Conservation (phyloP, 2,797 vertebrate genomes). For the Notolabrus celidotus region DNA sequence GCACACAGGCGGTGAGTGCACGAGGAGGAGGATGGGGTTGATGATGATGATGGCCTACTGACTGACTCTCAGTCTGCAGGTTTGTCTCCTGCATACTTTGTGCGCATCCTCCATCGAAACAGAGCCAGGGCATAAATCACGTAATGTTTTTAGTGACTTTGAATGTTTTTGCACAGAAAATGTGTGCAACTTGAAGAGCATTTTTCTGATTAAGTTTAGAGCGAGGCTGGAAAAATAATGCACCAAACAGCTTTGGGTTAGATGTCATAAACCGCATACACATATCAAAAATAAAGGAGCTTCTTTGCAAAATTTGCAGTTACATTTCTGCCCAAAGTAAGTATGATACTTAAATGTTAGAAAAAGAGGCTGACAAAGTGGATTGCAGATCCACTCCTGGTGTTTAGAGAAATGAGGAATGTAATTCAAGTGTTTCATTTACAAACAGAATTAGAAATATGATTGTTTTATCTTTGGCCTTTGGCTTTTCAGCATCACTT, state of each 20-base stretch:
- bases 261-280: no score
- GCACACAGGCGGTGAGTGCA: conserved; percentile 53
- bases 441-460: neutral
- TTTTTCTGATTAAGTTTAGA: neutral
- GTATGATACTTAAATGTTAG: neutral
- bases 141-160: neutral
- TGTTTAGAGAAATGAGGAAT: neutral
- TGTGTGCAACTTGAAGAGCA: neutral
- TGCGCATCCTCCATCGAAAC: conserved; percentile 19
- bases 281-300: no score
- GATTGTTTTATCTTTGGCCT: conserved; percentile 3
- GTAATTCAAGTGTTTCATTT: neutral
- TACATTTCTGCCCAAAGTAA: no score
- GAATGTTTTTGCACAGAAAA: neutral
- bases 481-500: neutral
- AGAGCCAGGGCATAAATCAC: neutral
- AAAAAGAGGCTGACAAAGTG: neutral
- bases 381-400: neutral
- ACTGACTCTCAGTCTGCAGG: conserved; percentile 58
- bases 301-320: no score
- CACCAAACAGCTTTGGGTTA: no score
- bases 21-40: conserved; percentile 37
- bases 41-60: conserved; percentile 57
- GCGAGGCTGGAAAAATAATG: neutral
- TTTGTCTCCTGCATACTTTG: conserved; percentile 36